phyloP scores from a whole-genome alignment of 2,797 vertebrate genomes.

The Phoxinus dragarum region DNA sequence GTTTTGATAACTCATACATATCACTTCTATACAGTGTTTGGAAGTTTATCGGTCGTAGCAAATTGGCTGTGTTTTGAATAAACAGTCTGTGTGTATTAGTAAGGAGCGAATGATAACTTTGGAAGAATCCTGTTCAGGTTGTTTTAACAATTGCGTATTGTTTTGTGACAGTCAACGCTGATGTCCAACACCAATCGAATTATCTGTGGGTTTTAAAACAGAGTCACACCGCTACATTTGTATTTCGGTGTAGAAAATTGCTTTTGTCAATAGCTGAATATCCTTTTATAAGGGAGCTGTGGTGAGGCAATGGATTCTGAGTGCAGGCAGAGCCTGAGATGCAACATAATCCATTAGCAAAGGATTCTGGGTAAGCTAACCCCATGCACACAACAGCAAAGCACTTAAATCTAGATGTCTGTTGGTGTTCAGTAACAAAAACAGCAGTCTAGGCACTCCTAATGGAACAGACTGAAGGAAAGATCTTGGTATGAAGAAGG shows the following conservation, averaged over 20 bases:
- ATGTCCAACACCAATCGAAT: not conserved
- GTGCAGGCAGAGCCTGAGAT: not conserved
- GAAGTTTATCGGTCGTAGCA: not conserved
- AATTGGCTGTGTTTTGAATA: not conserved
- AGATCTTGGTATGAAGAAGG: not conserved
- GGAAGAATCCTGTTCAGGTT: not conserved
- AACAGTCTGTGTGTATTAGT: slow-evolving; percentile 36
- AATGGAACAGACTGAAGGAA: slow-evolving; percentile 23
- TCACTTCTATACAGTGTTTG: slow-evolving; percentile 17
- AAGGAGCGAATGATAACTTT: not conserved
- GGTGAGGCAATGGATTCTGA: slow-evolving; percentile 14
- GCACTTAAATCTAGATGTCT: slow-evolving; percentile 39
- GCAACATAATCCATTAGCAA: slow-evolving; percentile 31
- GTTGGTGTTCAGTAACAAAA: slow-evolving; percentile 30
- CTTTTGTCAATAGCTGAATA: slow-evolving; percentile 24
- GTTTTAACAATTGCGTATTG: slow-evolving; percentile 17
- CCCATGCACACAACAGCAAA: slow-evolving; percentile 18
- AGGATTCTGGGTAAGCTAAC: slow-evolving; percentile 1
- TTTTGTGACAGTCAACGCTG: not conserved
- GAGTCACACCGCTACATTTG: not conserved
- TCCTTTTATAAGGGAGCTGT: slow-evolving; percentile 37
- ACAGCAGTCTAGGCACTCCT: slow-evolving; percentile 40
- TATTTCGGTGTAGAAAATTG: slow-evolving; percentile 46
- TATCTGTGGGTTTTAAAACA: slow-evolving; percentile 11
- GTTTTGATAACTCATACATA: slow-evolving; percentile 19